Evolutionary conservation across 2,888 invertebrate genomes (phyloP).

Genomic region (Melitaea athalia): DNA sequence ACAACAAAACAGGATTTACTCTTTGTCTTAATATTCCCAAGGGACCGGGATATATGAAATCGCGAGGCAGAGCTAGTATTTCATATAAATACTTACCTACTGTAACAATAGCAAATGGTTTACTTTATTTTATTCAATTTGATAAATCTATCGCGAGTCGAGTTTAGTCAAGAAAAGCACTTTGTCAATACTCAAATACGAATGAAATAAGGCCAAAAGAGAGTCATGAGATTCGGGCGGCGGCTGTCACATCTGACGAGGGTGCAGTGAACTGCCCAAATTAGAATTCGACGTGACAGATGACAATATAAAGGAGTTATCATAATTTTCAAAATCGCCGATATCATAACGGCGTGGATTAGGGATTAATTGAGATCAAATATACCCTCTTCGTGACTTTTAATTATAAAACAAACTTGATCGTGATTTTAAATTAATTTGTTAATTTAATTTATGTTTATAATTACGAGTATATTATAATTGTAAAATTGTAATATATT

Average conservation of each 20-base stretch:
- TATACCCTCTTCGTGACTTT: slow-evolving; percentile 18
- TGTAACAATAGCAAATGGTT: not conserved
- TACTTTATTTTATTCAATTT: not conserved
- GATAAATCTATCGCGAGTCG: not conserved
- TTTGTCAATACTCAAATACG: slow-evolving; percentile 9
- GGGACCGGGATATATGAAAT: not conserved
- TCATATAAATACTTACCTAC: not conserved
- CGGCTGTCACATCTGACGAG: slow-evolving; percentile 56
- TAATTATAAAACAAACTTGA: not conserved
- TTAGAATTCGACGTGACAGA: slow-evolving; percentile 49
- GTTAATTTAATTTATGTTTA: not conserved
- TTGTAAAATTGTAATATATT: too few relatives aligned
- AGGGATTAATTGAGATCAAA: slow-evolving; percentile 26
- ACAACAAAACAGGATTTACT: too few relatives aligned
- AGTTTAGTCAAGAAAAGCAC: not conserved
- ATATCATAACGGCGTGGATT: slow-evolving; percentile 25
- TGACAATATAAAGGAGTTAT: slow-evolving; percentile 27
- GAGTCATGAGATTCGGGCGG: slow-evolving; percentile 42
- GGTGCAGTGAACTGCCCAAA: slow-evolving; percentile 51
- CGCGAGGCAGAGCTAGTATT: too few relatives aligned
- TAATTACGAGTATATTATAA: too few relatives aligned
- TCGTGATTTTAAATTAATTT: not conserved
- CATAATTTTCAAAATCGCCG: slow-evolving; percentile 29
- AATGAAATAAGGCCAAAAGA: slow-evolving; percentile 10
- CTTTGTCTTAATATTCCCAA: too few relatives aligned